These are phyloP conservation scores for Raja brachyura DNA, from an alignment of 2,113 vertebrate genomes.

Conservation along the genomic window DNA sequence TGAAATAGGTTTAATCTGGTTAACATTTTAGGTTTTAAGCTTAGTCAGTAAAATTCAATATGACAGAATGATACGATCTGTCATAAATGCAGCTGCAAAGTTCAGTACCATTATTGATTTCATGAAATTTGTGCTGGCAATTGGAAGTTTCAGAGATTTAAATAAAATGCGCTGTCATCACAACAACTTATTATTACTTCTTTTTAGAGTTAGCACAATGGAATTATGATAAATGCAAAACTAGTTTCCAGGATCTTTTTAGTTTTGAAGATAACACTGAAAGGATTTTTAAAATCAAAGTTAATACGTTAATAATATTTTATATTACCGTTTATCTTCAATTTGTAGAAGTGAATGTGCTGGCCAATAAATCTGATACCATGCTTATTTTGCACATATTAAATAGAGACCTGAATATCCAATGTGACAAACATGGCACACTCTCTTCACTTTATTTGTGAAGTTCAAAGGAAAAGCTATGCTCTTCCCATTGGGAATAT, in stretches of 20 bases:
- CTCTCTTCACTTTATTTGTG: neutral
- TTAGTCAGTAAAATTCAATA: neutral
- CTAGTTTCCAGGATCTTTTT: neutral
- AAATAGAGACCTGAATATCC: neutral
- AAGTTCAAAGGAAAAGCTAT: too few relatives aligned
- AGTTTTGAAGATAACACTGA: neutral
- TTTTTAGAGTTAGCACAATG: neutral
- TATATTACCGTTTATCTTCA: neutral
- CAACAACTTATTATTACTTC: neutral
- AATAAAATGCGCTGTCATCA: neutral
- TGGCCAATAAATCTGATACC: neutral
- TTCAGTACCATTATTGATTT: neutral
- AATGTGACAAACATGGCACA: neutral
- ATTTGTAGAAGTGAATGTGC: neutral
- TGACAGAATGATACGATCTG: slow-evolving; percentile 1
- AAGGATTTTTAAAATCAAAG: slow-evolving; percentile 4
- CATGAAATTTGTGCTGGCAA: slow-evolving; percentile 7
- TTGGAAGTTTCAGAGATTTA: neutral
- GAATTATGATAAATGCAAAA: neutral
- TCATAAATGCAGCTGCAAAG: slow-evolving; percentile 17
- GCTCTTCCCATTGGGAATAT: too few relatives aligned
- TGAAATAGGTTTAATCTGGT: neutral
- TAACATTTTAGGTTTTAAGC: slow-evolving; percentile 17
- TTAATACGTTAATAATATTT: slow-evolving; percentile 23
- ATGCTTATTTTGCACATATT: neutral